Base-by-base conservation (phyloP, 2,888 invertebrate species). In the Dendrolimus pini region DNA sequence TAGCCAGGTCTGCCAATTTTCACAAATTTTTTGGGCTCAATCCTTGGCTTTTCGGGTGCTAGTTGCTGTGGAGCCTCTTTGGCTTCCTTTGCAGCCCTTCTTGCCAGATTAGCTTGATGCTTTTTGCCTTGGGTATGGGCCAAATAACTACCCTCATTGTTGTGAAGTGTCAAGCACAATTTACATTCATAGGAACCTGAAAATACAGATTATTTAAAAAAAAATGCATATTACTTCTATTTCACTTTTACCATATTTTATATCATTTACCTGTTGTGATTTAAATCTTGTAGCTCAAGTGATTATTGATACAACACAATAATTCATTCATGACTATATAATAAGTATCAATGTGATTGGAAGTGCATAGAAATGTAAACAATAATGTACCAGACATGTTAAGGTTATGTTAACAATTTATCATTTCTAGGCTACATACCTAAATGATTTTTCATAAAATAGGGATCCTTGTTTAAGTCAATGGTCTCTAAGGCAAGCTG, bases 381-480 rank as follows among this genome's bases (percentile, higher is more conserved):
- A 30, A 3, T 30, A 30, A 30, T 30, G 30, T 30, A 30, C 30
- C 30, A 30, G 6, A 6, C 6, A 30, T 30, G 30, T 0, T 30
- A 30, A 30, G 30, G 30, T 30, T 30, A 30, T 30, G 30, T 30
- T 30, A 30, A 30, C 30, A 30, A 30, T 30, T 30, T 30, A 30
- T 30, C 3, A 30, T 30, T 30, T 30, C 30, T 30, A 30, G 30
- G 30, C 1, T 61, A 75, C 78, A 59, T 83, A 92, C 96, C 98
- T 69, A 99, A 92, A 91, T 99, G 99, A 91, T 99, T 99, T 94
- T 99, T 98, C 99, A 99, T 99, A 93, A 99, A 99, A 93, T 99
- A 99, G 0, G 99, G 99, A 93, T 99, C 99, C 87, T 99, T 99
- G 80, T 98, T 98, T 41, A 99, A 92, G 83, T 99, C 99, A 61